Base-by-base conservation (phyloP, 2,888 invertebrate species). In the Diploptera punctata region DNA sequence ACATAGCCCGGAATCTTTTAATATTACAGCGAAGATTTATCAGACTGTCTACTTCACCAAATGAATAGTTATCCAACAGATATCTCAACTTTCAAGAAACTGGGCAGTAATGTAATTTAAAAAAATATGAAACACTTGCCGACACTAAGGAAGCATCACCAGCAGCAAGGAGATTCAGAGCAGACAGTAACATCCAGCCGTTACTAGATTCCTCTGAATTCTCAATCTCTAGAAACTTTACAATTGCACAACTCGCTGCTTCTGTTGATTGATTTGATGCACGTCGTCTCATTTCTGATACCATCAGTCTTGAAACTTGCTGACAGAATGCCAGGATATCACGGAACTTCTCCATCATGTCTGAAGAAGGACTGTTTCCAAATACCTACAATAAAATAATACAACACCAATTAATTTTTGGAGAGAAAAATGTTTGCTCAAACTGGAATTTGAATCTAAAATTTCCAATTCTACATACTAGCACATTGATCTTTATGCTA, bases 271-370 rank as follows among this genome's bases (percentile, higher is more conserved):
- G 98, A 84, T 98, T 98, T 72, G 97, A 96, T 16, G 99, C 99
- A 78, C 97, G 87, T 80, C 93, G 91, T 70, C 98, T 87, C 78
- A 99, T 98, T 85, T 99, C 98, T 5, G 93, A 91, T n/a, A 99
- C 99, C 94, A 99, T 97, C 26, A 98, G 86, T 76, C 94, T 91
- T 0, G 98, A 97, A 0, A 97, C 95, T 87, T 97, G 95, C 81
- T 95, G 95, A 80, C 95, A 95, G 82, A 98, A 98, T 76, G 95
- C 93, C 71, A 96, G 86, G 77, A 98, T 94, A 82, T 99, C 98
- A 89, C 96, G 95, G 85, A 99, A 99, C 83, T 98, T 97, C 82
- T 97, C 97, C 81, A 93, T 94, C 94, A 99, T 95, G 81, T 98
- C 98, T 80, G 92, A 91, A n/a, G 96, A 91, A 72, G 97, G 95